Base-by-base conservation (phyloP, 2,888 invertebrate genomes). In the Agelastica alni region DNA sequence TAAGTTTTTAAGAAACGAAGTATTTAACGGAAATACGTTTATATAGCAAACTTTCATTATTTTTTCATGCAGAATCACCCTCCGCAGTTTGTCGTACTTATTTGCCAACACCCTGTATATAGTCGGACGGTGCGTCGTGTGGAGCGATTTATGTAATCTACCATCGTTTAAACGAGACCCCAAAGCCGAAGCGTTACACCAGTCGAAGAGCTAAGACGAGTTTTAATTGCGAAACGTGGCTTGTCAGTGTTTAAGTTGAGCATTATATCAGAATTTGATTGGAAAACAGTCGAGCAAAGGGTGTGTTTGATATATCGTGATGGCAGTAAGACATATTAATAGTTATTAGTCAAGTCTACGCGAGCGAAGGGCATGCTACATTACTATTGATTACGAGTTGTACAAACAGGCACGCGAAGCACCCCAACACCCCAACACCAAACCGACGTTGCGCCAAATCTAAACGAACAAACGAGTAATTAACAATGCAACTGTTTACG, bases 311-410 rank as follows among this genome's bases (percentile, higher is more conserved):
- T 73, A 70, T 73, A 73, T 71, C 72, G 71, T 73, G 74, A 74
- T 73, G 72, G 73, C 70, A 71, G 72, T 67, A 74, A 75, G 74
- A 75, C 74, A 69, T 75, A 75, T 75, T 75, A 75, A 75, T 75
- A 75, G 74, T 74, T 75, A 75, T 75, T 74, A 75, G 74, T 74
- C 71, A 73, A 73, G 73, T 71, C 71, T 70, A 69, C 67, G 37
- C 37, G 20, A 39, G 37, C 37, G 37, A 39, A 37, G 67, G 72
- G 73, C 73, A 70, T 70, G 72, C 70, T 70, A 71, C 70, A 70
- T 71, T 72, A 70, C 73, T 73, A 74, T 74, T 71, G 74, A 74
- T 74, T 74, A 71, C 70, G 66, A 68, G 61, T 69, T 67, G 70
- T 69, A 68, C 62, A 66, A 70, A 68, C 65, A 63, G 65, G 64